Conservation (phyloP, 2,888 invertebrate genomes). For the Cheilosia pagana region DNA sequence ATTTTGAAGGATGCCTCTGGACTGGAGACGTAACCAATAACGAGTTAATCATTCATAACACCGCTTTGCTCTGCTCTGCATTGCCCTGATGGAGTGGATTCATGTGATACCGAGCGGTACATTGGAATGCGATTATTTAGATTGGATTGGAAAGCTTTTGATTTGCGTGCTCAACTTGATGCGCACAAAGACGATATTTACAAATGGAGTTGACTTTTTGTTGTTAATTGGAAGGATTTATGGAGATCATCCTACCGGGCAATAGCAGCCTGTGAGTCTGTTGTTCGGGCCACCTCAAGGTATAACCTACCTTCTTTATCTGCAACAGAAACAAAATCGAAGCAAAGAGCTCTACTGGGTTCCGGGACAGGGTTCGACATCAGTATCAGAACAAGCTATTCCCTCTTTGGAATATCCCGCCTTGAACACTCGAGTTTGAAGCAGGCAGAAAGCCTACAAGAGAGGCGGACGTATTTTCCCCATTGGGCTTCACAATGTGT, state of each 20-base stretch:
- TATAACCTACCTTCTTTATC: too few species aligned
- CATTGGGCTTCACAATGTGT: too few species aligned
- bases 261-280: too few species aligned
- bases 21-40: slow-evolving; percentile 48
- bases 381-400: too few species aligned
- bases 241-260: not conserved
- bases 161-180: slow-evolving; percentile 27
- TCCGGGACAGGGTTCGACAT: too few species aligned
- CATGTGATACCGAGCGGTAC: slow-evolving; percentile 3
- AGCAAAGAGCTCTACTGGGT: too few species aligned
- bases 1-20: slow-evolving; percentile 52
- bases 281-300: too few species aligned
- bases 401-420: too few species aligned
- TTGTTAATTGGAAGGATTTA: slow-evolving; percentile 37
- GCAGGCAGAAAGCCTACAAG: too few species aligned
- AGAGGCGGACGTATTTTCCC: too few species aligned
- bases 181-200: not conserved
- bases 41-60: slow-evolving; percentile 45
- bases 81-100: not conserved
- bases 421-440: too few species aligned
- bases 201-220: not conserved
- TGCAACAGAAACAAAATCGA: too few species aligned
- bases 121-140: slow-evolving; percentile 40
- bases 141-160: slow-evolving; percentile 29
- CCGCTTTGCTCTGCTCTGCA: not conserved